Base-by-base conservation (phyloP, 2,797 vertebrate genomes). In the Triplophysa bombifrons region DNA sequence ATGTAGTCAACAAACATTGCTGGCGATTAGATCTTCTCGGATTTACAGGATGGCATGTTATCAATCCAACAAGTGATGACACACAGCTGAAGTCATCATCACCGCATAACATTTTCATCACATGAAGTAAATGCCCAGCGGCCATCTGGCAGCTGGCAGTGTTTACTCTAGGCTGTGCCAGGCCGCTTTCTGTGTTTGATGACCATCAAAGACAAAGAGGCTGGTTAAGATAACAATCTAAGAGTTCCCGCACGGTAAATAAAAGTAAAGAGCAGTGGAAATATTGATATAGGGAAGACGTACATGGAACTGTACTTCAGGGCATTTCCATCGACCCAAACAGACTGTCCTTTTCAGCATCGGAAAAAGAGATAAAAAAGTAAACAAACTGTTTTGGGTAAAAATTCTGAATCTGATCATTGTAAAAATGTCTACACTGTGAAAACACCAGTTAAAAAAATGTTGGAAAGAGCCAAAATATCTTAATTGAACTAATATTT, bases 201-300 rank as follows among this genome's bases (percentile, higher is more conserved):
- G 74, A 48, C 72, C 66, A 64, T 85, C 77, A 77, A 75, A 82
- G 72, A 80, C 78, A 81, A 66, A 38, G 64, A 70, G 61, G 78
- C 73, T 71, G 64, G 22, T 80, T 74, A 38, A 67, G 66, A 82
- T 78, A 80, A 66, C 50, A 81, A 74, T 82, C 75, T 53, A 61
- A 83, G 75, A 80, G 74, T 82, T 80, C 66, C 76, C 70, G 72
- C 76, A 65, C 72, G 84, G 78, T 84, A 81, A 85, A 85, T 84
- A 82, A 85, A 72, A 82, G 68, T 77, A 73, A 70, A 83, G 80
- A 76, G 80, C 55, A 83, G 83, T 70, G 76, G 74, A 82, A 79
- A 50, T 84, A 85, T 84, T 44, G 80, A 85, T 80, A 51, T 50
- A 72, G 65, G 19, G 69, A 55, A 68, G 63, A 58, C 67, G 75